These are phyloP conservation scores for Ramazzottius varieornatus DNA, from an alignment of 2,888 invertebrate genomes.

Conservation along the genomic window DNA sequence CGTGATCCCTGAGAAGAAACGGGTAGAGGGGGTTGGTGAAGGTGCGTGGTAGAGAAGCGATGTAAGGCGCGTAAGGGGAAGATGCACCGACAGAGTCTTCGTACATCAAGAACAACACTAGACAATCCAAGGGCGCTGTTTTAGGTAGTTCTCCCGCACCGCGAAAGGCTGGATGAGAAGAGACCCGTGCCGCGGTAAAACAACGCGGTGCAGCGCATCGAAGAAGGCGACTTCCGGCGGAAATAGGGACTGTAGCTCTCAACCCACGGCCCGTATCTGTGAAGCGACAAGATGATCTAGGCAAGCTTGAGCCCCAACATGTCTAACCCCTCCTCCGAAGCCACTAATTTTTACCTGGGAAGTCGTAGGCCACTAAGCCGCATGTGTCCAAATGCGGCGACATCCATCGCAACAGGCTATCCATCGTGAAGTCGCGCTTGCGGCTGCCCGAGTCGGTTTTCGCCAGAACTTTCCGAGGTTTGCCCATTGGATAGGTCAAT, in stretches of 20 bases:
- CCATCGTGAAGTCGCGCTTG: too few species aligned
- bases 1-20: not conserved
- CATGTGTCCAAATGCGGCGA: too few species aligned
- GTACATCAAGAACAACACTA: not conserved
- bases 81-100: not conserved
- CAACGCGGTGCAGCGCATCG: not conserved
- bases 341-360: too few species aligned
- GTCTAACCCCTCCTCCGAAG: too few species aligned
- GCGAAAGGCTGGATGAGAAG: too few species aligned
- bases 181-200: not conserved
- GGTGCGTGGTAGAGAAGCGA: not conserved
- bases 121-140: not conserved
- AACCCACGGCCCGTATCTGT: not conserved
- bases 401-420: too few species aligned
- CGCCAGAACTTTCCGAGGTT: too few species aligned
- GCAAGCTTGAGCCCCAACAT: too few species aligned
- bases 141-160: not conserved
- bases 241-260: not conserved
- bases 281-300: too few species aligned
- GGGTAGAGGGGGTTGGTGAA: not conserved
- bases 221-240: not conserved
- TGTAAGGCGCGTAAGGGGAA: not conserved
- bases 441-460: too few species aligned
- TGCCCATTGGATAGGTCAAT: too few species aligned
- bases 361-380: too few species aligned